Percentiles rank a stretch among this genome's conserved stretches.
These are phyloP conservation scores for Phainopepla nitens DNA, from an alignment of 2,113 vertebrate genomes.

Conservation along the genomic window DNA sequence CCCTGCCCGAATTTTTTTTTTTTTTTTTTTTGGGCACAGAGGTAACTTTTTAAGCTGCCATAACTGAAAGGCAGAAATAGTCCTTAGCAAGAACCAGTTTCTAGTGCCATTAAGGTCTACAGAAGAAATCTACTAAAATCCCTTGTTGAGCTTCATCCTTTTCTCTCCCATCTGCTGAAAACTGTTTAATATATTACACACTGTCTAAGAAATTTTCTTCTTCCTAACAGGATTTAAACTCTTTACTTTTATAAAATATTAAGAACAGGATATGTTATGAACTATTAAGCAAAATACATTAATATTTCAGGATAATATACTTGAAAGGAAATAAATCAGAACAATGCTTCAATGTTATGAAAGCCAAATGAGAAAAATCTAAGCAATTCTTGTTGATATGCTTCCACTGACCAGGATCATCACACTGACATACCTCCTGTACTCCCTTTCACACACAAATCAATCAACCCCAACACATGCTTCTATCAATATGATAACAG, in stretches of 20 bases:
- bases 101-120: neutral
- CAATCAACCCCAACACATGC: neutral
- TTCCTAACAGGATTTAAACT: constrained; percentile 8
- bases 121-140: constrained; percentile 5
- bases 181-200: neutral
- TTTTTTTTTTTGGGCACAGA: neutral
- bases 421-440: neutral
- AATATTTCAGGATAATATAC: neutral
- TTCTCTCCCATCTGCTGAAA: neutral
- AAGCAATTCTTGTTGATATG: neutral
- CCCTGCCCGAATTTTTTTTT: neutral
- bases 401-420: neutral
- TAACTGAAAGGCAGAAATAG: constrained; percentile 35
- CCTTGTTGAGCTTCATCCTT: neutral
- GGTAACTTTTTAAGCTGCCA: constrained; percentile 37
- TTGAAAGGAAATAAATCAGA: neutral
- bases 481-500: neutral
- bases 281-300: constrained; percentile 5
- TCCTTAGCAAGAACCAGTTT: neutral
- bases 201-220: neutral
- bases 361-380: neutral
- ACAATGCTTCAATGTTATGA: neutral
- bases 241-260: constrained; percentile 11
- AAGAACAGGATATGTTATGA: neutral
- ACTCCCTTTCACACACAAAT: neutral